A percentile compares a stretch with the other conserved stretches of the same genome.
phyloP scores from a whole-genome alignment of 2,113 vertebrate genomes.

The Orthonyx spaldingii region DNA sequence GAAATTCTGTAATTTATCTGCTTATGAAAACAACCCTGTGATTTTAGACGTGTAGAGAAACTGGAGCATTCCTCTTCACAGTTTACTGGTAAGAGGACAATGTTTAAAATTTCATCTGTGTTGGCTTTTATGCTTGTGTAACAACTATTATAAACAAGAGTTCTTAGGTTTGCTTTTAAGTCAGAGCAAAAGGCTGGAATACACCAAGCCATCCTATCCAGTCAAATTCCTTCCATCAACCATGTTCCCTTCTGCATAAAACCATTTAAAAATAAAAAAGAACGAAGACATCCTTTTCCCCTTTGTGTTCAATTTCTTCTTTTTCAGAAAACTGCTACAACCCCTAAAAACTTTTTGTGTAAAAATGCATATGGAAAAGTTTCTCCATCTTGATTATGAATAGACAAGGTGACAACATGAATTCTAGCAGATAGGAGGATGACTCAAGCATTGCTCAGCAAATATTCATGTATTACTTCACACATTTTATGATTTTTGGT shows the following conservation, averaged over 20 bases:
- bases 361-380: neutral
- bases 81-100: accelerated
- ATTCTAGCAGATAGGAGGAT: neutral
- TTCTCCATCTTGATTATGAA: neutral
- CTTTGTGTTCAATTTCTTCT: neutral
- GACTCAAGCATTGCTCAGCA: neutral
- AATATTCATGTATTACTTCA: neutral
- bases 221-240: neutral
- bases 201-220: neutral
- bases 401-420: neutral
- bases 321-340: neutral
- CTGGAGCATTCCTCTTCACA: neutral
- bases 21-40: neutral
- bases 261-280: neutral
- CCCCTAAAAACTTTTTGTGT: neutral
- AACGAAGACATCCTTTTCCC: neutral
- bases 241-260: neutral
- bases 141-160: neutral
- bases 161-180: neutral
- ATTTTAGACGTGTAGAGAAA: neutral
- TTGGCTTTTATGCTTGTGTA: neutral
- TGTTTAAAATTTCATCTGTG: neutral
- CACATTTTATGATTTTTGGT: neutral
- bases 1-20: neutral
- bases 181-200: neutral